phyloP scores from a whole-genome alignment of 2,113 vertebrate genomes.

The Lota lota region DNA sequence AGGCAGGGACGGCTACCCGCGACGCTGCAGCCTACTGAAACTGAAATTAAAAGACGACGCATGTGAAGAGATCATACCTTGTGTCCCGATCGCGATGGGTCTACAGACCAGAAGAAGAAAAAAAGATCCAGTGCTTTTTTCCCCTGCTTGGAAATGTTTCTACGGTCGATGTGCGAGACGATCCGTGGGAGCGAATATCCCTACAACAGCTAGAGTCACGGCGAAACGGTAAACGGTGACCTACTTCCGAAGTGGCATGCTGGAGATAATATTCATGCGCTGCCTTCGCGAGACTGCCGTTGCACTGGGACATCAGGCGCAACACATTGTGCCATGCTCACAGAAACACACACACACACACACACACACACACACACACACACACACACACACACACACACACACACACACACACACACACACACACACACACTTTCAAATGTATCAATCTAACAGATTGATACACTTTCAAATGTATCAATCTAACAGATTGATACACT shows the following conservation, averaged over 20 bases:
- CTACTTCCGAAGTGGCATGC: slow-evolving; percentile 72
- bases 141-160: slow-evolving; percentile 24
- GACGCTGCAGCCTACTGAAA: slow-evolving; percentile 43
- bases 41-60: slow-evolving; percentile 30
- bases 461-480: no score
- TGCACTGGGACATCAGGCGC: slow-evolving; percentile 60
- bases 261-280: slow-evolving; percentile 71
- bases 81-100: slow-evolving; percentile 35
- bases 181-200: slow-evolving; percentile 40
- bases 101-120: not conserved
- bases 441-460: no score
- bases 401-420: not conserved
- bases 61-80: slow-evolving; percentile 42
- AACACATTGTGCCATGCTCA: slow-evolving; percentile 1
- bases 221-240: slow-evolving; percentile 67
- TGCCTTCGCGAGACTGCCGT: slow-evolving; percentile 41
- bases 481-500: no score
- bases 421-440: no score
- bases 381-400: slow-evolving; percentile 1
- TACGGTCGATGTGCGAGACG: slow-evolving; percentile 17
- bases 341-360: not conserved
- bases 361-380: slow-evolving; percentile 2
- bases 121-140: not conserved
- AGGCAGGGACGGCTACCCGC: no score
- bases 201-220: slow-evolving; percentile 57